Conservation (phyloP, 2,888 invertebrate species). For the Campoplex nolae region DNA sequence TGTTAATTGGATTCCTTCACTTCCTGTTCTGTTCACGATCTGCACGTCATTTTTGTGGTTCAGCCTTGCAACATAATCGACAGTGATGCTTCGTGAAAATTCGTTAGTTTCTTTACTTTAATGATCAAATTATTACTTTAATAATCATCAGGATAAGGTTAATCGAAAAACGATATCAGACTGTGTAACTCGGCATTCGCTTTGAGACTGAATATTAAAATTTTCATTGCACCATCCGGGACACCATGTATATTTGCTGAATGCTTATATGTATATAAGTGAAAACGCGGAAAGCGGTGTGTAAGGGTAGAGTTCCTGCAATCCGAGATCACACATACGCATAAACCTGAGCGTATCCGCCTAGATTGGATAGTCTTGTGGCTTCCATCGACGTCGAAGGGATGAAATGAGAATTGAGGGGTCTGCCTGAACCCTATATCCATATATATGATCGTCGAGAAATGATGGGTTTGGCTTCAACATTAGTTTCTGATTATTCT, state of each 20-base stretch:
- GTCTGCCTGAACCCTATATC: slow-evolving; percentile 6
- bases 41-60: background rate
- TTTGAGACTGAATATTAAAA: background rate
- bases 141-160: background rate
- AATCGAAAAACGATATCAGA: background rate
- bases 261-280: background rate
- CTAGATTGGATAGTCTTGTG: slow-evolving; percentile 67
- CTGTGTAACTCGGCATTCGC: background rate
- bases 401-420: slow-evolving; percentile 59
- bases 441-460: slow-evolving; percentile 30
- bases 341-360: slow-evolving; percentile 27
- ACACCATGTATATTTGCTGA: background rate
- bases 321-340: slow-evolving; percentile 45
- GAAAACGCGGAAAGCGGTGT: slow-evolving; percentile 15
- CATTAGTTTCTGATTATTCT: slow-evolving; percentile 55
- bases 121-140: background rate
- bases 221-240: too few relatives aligned
- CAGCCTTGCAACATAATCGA: too few relatives aligned
- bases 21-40: background rate
- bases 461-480: slow-evolving; percentile 46
- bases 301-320: slow-evolving; percentile 31
- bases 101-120: background rate
- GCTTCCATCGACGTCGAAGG: slow-evolving; percentile 53
- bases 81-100: background rate
- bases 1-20: background rate